These are phyloP conservation scores for Stichodactyla mertensii DNA, from an alignment of 64 coral and sea anemone genomes.

Conservation along the genomic window DNA sequence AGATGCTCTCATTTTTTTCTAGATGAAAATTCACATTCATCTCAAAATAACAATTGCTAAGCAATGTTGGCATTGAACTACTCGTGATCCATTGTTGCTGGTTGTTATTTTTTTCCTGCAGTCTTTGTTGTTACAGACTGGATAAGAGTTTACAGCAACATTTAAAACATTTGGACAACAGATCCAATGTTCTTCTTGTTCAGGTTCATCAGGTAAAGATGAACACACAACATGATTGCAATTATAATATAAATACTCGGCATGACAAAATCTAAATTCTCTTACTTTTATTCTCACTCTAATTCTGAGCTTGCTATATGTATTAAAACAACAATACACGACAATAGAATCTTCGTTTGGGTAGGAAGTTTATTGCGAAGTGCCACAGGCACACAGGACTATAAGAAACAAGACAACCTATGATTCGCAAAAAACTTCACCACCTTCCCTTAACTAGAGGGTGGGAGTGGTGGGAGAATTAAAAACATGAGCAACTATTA, in stretches of 20 bases:
- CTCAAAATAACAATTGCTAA: slow-evolving; percentile 26
- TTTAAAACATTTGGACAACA: slow-evolving; percentile 41
- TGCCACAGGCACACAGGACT: no score
- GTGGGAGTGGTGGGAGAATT: no score
- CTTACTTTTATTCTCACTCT: slow-evolving; percentile 33
- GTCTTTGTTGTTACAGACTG: slow-evolving; percentile 52
- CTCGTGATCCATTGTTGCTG: neutral
- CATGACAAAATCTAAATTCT: slow-evolving; percentile 38
- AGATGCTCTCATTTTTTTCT: slow-evolving; percentile 24
- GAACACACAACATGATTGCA: neutral
- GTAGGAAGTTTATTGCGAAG: no score
- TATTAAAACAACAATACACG: no score
- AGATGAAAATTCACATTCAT: slow-evolving; percentile 38
- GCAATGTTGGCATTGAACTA: slow-evolving; percentile 19
- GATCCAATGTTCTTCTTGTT: neutral
- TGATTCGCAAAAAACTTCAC: no score
- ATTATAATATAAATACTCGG: slow-evolving; percentile 43
- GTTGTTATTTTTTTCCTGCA: slow-evolving; percentile 30
- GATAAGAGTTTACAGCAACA: slow-evolving; percentile 37
- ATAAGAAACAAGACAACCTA: no score
- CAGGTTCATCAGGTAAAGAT: no score
- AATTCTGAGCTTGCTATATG: no score
- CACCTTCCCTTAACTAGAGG: no score
- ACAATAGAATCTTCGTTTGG: no score
- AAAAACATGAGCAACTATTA: no score